phyloP scores from a whole-genome alignment of 2,797 vertebrate species.

The Crax fasciolata region DNA sequence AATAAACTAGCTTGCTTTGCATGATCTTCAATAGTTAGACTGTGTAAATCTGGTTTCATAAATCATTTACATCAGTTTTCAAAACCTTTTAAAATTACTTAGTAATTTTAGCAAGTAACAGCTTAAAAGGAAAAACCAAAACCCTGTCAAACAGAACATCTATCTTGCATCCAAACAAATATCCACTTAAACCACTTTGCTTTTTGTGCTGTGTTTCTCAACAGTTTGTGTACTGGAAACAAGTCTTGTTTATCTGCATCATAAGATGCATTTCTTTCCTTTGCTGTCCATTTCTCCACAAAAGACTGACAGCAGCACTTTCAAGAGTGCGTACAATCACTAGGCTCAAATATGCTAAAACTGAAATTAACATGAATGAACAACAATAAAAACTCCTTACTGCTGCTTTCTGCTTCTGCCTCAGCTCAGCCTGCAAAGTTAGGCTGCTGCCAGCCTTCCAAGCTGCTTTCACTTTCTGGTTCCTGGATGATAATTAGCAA shows the following conservation, averaged over 20 bases:
- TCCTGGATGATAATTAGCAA: not conserved
- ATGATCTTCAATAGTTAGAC: not conserved
- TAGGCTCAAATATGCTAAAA: not conserved
- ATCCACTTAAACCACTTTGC: not conserved
- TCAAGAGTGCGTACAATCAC: not conserved
- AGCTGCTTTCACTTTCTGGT: conserved; percentile 14
- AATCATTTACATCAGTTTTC: not conserved
- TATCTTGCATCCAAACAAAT: not conserved
- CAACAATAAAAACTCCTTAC: not conserved
- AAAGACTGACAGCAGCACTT: not conserved
- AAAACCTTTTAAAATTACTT: not conserved
- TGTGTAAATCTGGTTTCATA: not conserved
- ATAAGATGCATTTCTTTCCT: not conserved
- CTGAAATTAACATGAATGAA: not conserved
- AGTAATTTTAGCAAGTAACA: not conserved
- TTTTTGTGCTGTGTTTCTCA: not conserved
- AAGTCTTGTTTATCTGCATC: not conserved
- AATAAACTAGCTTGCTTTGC: not conserved
- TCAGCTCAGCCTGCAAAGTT: not conserved
- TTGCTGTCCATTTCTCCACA: not conserved
- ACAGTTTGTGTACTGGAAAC: not conserved
- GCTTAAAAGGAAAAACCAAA: not conserved
- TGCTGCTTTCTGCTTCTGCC: not conserved
- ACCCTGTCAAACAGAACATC: not conserved
- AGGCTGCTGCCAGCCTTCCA: not conserved